These are phyloP conservation scores for Xestobium rufovillosum DNA, from an alignment of 2,888 invertebrate genomes.

Conservation along the genomic window DNA sequence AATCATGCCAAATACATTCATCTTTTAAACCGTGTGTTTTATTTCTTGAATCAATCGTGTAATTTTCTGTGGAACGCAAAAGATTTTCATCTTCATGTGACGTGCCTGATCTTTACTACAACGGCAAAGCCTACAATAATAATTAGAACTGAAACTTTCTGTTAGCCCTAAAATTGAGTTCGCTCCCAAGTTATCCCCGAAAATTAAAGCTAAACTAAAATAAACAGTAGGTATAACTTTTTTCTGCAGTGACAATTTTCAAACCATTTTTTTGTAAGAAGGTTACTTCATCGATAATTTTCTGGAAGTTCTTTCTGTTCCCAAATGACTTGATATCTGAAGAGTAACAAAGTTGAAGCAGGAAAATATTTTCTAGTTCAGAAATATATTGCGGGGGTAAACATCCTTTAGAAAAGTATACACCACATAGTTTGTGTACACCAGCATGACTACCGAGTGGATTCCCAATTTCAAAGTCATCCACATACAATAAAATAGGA, in stretches of 20 bases:
- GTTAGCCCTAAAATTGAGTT: conserved; percentile 6
- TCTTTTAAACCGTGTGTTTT: neutral
- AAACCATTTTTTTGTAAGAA: neutral
- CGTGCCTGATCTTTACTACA: neutral
- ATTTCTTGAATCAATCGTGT: neutral
- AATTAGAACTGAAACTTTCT: neutral
- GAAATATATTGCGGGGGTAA: conserved; percentile 7
- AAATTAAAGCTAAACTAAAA: neutral
- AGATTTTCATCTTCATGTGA: too few species aligned
- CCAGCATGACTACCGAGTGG: conserved; percentile 4
- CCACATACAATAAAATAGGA: neutral
- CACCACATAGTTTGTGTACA: conserved; percentile 5
- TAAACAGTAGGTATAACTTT: conserved; percentile 1
- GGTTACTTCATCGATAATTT: neutral
- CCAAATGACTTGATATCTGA: conserved; percentile 4
- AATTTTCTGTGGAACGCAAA: neutral
- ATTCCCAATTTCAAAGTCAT: conserved; percentile 6
- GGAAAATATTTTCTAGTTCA: conserved; percentile 10
- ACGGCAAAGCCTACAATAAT: conserved; percentile 7
- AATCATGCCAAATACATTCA: conserved; percentile 1
- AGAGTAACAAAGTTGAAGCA: conserved; percentile 4
- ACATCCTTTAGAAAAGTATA: conserved; percentile 9
- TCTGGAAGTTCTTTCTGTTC: conserved; percentile 4
- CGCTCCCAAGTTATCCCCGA: conserved; percentile 6
- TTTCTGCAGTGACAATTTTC: neutral